phyloP scores from a whole-genome alignment of 2,113 vertebrate genomes.

The Alligator sinensis region DNA sequence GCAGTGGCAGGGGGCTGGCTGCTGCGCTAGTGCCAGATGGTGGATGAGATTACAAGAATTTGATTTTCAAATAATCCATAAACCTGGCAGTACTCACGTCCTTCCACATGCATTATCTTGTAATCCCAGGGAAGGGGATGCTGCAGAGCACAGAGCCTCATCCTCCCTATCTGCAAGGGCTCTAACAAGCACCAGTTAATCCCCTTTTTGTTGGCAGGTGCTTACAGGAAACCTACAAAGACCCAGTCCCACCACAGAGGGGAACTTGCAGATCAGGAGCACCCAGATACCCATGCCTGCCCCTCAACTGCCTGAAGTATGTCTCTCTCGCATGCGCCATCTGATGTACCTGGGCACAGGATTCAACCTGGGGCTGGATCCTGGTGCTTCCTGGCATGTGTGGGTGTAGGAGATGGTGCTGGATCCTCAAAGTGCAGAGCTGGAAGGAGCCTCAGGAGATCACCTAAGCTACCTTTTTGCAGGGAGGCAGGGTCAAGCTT shows the following conservation, averaged over 20 bases:
- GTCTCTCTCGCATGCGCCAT: neutral
- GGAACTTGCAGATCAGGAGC: neutral
- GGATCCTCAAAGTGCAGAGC: too few relatives aligned
- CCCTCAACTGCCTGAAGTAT: neutral
- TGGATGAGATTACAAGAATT: conserved; percentile 76
- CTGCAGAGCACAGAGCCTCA: conserved; percentile 63
- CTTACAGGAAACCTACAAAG: conserved; percentile 46
- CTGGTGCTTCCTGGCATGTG: fast-evolving
- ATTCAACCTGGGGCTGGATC: neutral
- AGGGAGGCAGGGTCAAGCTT: too few relatives aligned
- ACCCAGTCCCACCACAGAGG: neutral
- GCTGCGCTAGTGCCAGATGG: conserved; percentile 73
- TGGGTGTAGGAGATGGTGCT: neutral
- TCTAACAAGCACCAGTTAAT: conserved; percentile 70
- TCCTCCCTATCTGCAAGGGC: conserved; percentile 40
- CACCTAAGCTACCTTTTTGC: too few relatives aligned
- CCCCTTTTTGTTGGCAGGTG: conserved; percentile 58
- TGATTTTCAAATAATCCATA: conserved; percentile 81
- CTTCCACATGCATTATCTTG: conserved; percentile 72
- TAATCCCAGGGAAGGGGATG: conserved; percentile 69
- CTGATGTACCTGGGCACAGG: neutral
- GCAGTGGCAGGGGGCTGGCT: conserved; percentile 37
- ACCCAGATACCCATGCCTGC: neutral
- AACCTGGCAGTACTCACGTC: conserved; percentile 74
- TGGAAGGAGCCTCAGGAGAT: too few relatives aligned